phyloP scores from a whole-genome alignment of 2,888 invertebrate species.

The Apamea anceps region DNA sequence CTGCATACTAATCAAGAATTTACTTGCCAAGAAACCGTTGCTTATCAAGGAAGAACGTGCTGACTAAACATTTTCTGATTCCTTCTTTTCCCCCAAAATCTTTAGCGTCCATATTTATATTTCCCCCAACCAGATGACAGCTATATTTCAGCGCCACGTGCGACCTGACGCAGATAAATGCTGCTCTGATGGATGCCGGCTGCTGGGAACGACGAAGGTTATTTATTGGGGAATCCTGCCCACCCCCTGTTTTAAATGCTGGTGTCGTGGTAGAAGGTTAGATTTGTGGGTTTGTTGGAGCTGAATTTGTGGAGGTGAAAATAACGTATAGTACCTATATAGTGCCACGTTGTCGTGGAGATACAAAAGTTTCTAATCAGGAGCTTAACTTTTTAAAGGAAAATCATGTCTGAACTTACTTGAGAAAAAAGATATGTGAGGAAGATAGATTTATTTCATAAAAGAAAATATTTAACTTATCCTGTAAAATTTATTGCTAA shows the following conservation, averaged over 20 bases:
- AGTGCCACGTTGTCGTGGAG: background rate
- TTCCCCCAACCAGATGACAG: constrained; percentile 29
- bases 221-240: constrained; percentile 48
- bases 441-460: too few relatives aligned
- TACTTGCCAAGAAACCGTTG: background rate
- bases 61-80: background rate
- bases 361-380: background rate
- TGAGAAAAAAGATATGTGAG: too few relatives aligned
- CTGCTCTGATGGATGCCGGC: constrained; percentile 48
- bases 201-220: constrained; percentile 31
- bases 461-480: too few relatives aligned
- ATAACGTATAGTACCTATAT: background rate
- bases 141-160: constrained; percentile 49
- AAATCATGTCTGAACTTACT: too few relatives aligned
- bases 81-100: background rate
- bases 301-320: background rate
- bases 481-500: too few relatives aligned
- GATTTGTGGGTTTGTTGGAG: background rate
- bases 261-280: background rate
- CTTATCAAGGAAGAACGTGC: too few relatives aligned
- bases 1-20: background rate
- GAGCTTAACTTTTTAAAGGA: background rate
- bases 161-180: constrained; percentile 50
- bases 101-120: constrained; percentile 36
- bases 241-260: constrained; percentile 24